A percentile compares a stretch with the other conserved stretches of the same genome.
phyloP scores from a whole-genome alignment of 2,888 invertebrate species.

The Pseudococcus viburni region DNA sequence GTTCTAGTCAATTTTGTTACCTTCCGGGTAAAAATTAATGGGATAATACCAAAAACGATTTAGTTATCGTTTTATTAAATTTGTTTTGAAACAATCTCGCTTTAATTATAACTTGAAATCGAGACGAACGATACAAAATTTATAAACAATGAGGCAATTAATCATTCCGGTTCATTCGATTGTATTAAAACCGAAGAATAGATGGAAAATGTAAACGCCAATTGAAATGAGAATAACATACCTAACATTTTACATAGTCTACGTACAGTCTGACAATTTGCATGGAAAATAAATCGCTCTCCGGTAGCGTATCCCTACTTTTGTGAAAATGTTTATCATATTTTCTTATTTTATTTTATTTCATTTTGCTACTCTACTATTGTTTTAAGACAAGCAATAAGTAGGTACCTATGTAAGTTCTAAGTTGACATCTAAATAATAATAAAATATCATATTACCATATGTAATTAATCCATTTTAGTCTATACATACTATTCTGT shows the following conservation, averaged over 20 bases:
- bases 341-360: background rate
- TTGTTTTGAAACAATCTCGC: conserved; percentile 62
- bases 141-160: conserved; percentile 63
- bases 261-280: conserved; percentile 46
- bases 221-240: background rate
- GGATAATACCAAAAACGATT: conserved; percentile 51
- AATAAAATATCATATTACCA: too few species aligned
- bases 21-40: conserved; percentile 51
- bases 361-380: too few species aligned
- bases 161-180: conserved; percentile 59
- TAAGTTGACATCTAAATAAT: too few species aligned
- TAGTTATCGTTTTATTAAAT: conserved; percentile 57
- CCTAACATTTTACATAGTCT: background rate
- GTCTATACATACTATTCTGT: too few species aligned
- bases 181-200: conserved; percentile 58
- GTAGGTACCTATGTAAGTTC: too few species aligned
- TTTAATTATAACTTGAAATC: conserved; percentile 60
- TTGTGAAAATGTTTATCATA: too few species aligned
- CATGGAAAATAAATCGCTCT: background rate
- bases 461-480: too few species aligned
- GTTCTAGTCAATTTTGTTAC: conserved; percentile 20
- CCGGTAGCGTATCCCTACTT: background rate
- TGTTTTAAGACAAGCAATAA: too few species aligned
- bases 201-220: conserved; percentile 12
- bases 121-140: conserved; percentile 61